Conservation (phyloP, 2,113 vertebrate species). For the Psittacula cyanocephala region DNA sequence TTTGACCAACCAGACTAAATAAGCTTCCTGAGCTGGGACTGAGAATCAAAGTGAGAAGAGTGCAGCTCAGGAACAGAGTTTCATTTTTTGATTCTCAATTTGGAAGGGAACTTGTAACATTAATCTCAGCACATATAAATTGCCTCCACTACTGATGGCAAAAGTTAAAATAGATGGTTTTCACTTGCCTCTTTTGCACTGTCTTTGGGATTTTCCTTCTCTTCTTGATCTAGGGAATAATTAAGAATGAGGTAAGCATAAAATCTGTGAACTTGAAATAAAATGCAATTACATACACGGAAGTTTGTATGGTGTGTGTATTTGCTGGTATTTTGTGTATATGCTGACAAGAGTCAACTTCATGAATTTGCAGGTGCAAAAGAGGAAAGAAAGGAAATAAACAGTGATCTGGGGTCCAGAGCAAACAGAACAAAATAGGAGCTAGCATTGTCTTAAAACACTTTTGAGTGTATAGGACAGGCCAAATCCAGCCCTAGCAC, state of each 20-base stretch:
- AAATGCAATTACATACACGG: not conserved
- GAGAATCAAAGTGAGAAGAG: not conserved
- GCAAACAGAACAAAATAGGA: not conserved
- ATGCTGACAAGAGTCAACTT: not conserved
- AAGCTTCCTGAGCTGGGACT: not conserved
- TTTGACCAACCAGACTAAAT: not conserved
- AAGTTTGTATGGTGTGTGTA: not conserved
- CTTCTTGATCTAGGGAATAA: conserved; percentile 75
- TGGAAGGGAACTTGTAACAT: not conserved
- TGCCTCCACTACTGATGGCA: not conserved
- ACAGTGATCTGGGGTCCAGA: not conserved
- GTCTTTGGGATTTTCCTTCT: conserved; percentile 69
- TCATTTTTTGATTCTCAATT: not conserved
- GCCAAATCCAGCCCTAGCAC: not conserved
- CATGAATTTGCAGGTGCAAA: conserved; percentile 18
- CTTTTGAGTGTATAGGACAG: not conserved
- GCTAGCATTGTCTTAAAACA: not conserved
- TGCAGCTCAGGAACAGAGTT: not conserved
- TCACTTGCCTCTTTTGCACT: conserved; percentile 75
- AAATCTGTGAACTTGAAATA: not conserved
- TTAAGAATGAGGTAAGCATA: conserved; percentile 33
- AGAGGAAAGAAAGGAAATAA: conserved; percentile 18
- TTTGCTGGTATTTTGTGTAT: not conserved
- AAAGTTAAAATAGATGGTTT: conserved; percentile 28
- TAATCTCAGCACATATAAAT: not conserved